Conservation (phyloP, 1,140 invertebrate genomes). For the Trachymyrmex cornetzi region DNA sequence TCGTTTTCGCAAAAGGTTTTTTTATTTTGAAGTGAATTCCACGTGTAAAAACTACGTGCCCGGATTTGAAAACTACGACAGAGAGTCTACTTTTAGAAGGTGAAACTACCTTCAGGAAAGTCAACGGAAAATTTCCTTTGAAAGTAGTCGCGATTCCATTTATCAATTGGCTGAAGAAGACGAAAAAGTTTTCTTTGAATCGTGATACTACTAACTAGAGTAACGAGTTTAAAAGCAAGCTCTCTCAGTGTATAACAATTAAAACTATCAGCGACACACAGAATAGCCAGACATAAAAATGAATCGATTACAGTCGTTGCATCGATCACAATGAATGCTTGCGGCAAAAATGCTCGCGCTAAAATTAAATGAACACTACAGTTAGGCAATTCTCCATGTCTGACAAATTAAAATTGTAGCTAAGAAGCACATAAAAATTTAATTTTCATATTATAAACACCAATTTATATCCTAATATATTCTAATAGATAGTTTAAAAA, state of each 20-base stretch:
- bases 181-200: neutral
- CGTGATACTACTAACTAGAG: conserved; percentile 5
- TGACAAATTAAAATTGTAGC: neutral
- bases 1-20: neutral
- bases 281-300: neutral
- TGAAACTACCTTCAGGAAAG: conserved; percentile 20
- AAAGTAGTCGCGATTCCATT: conserved; percentile 26
- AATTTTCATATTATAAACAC: neutral
- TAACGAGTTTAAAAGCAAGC: conserved; percentile 28
- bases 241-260: conserved; percentile 6
- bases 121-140: conserved; percentile 22
- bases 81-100: neutral
- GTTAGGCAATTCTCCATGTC: neutral
- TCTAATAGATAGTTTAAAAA: neutral
- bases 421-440: neutral
- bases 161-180: neutral
- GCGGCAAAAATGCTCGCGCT: neutral
- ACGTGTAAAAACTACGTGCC: conserved; percentile 2
- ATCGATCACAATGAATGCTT: conserved; percentile 17
- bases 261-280: neutral
- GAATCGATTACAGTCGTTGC: conserved; percentile 10
- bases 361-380: conserved; percentile 28
- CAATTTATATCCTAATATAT: neutral
- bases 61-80: conserved; percentile 24
- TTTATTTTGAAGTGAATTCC: conserved; percentile 20